These are phyloP conservation scores for Pelusios castaneus DNA, from an alignment of 2,113 vertebrate species.

Conservation along the genomic window DNA sequence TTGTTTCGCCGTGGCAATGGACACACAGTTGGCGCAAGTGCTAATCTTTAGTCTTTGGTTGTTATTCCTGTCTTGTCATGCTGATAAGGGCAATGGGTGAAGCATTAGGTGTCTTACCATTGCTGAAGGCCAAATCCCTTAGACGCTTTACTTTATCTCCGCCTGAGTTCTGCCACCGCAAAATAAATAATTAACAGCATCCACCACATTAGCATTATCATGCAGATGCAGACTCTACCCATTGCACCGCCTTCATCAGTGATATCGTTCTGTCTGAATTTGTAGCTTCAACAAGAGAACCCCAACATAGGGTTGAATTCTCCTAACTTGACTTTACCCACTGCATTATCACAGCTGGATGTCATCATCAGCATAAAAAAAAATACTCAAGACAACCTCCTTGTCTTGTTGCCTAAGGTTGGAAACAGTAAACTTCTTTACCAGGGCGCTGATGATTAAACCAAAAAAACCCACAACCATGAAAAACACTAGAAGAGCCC, in stretches of 20 bases:
- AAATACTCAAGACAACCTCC: neutral
- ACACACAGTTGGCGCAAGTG: rapidly evolving
- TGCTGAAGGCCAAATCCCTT: rapidly evolving
- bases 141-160: rapidly evolving
- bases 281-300: rapidly evolving
- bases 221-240: neutral
- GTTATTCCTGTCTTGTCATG: rapidly evolving
- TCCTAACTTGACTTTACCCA: rapidly evolving
- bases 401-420: neutral
- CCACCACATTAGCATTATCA: neutral
- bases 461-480: neutral
- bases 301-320: neutral
- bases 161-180: neutral
- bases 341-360: neutral
- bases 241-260: rapidly evolving
- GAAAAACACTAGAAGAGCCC: neutral
- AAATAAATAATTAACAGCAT: neutral
- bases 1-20: neutral
- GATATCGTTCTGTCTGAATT: neutral
- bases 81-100: rapidly evolving
- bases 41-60: neutral
- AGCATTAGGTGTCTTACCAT: neutral
- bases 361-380: neutral
- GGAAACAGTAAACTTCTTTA: neutral
- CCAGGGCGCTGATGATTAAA: neutral